Evolutionary conservation across 35 echinoderm and acorn worm genomes (phyloP).

Genomic region (Hemicentrotus pulcherrimus): DNA sequence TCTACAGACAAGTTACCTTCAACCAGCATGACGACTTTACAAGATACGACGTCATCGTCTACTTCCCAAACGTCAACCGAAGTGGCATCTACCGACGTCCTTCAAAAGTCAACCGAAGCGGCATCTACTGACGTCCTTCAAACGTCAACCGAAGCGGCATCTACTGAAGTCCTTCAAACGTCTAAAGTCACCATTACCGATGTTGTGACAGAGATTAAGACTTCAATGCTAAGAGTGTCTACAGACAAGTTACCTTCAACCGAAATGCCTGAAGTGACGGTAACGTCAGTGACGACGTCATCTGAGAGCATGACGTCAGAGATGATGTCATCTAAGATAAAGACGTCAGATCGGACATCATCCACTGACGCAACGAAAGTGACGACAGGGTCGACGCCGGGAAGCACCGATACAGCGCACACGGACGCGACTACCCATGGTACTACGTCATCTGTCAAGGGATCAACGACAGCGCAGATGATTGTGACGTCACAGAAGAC

Average conservation of each 20-base stretch:
- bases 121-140: no score
- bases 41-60: background rate
- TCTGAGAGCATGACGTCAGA: background rate
- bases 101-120: background rate
- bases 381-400: background rate
- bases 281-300: background rate
- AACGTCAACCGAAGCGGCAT: background rate
- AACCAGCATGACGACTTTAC: background rate
- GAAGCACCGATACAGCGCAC: background rate
- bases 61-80: background rate
- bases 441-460: background rate
- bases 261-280: background rate
- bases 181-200: background rate
- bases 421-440: background rate
- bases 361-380: background rate
- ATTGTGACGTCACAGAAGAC: background rate
- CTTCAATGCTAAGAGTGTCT: background rate
- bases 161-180: no score
- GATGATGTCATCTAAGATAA: background rate
- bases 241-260: background rate
- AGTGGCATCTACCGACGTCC: no score
- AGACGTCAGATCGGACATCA: background rate
- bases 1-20: background rate
- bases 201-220: background rate
- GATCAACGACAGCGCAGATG: background rate